Conservation (phyloP, 1,140 invertebrate species). For the Rhyzopertha dominica region DNA sequence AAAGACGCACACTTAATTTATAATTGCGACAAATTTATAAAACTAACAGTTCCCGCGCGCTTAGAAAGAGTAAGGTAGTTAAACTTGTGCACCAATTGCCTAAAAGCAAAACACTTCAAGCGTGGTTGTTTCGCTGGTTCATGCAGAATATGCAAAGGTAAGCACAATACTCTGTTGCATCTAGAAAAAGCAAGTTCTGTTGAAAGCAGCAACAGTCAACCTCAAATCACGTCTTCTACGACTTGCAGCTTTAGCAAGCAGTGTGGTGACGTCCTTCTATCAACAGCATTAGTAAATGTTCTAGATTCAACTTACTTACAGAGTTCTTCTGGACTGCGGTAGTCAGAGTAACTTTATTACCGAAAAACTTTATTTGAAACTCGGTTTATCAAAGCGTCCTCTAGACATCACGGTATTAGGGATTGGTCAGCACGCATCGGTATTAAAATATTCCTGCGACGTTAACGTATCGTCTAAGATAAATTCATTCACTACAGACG, state of each 20-base stretch:
- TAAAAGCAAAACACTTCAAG: too few species aligned
- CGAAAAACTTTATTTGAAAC: not conserved
- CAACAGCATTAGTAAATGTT: slow-evolving; percentile 2
- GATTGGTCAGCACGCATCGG: not conserved
- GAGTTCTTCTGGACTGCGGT: slow-evolving; percentile 10
- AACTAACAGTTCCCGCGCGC: too few species aligned
- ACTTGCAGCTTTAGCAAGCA: not conserved
- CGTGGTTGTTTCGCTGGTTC: not conserved
- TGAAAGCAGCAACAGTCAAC: not conserved
- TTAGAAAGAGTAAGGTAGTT: too few species aligned
- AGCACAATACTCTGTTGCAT: slow-evolving; percentile 1
- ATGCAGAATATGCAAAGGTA: not conserved
- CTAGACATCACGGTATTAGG: not conserved
- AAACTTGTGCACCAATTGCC: too few species aligned
- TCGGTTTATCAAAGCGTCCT: not conserved
- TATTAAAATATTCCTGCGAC: not conserved
- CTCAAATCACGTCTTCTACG: not conserved
- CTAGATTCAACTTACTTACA: not conserved
- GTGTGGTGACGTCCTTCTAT: slow-evolving; percentile 1
- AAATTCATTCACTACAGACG: not conserved
- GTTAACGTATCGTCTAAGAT: slow-evolving; percentile 1
- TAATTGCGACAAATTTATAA: too few species aligned
- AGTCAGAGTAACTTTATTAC: slow-evolving; percentile 13
- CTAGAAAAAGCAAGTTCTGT: not conserved
- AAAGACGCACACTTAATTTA: too few species aligned